Evolutionary conservation across 2,888 invertebrate genomes (phyloP).

Genomic region (Pachymerium ferrugineum): DNA sequence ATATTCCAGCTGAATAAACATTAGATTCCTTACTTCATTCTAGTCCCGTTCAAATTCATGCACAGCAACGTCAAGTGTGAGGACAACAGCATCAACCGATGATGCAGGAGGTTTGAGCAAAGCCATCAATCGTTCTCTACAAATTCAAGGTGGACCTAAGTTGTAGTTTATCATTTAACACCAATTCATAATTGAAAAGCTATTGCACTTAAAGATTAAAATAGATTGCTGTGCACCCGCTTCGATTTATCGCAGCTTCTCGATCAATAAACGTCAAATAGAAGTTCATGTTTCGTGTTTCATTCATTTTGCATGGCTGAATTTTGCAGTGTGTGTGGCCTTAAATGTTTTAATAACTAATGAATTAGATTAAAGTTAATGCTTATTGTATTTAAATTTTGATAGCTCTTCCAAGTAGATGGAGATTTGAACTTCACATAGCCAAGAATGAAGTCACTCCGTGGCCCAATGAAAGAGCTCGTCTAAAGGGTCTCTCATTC

Average conservation of each 20-base stretch:
- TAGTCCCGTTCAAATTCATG: constrained; percentile 28
- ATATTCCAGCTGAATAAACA: background rate
- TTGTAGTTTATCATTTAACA: background rate
- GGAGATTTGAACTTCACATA: background rate
- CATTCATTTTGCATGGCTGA: background rate
- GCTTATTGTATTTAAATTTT: background rate
- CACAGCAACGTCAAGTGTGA: background rate
- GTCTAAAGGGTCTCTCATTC: background rate
- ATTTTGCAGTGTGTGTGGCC: background rate
- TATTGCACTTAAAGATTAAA: background rate
- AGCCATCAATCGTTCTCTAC: background rate
- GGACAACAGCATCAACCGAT: constrained; percentile 2
- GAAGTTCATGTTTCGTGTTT: background rate
- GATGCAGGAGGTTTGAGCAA: background rate
- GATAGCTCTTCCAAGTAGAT: background rate
- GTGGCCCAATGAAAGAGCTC: background rate
- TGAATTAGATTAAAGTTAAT: no score
- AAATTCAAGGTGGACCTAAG: background rate
- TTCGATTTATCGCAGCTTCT: background rate
- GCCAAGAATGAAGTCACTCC: background rate
- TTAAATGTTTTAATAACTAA: no score
- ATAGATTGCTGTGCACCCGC: background rate
- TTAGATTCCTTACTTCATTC: background rate
- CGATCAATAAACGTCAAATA: background rate
- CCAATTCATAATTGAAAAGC: background rate